These are phyloP conservation scores for Cryptocephalus moraei DNA, from an alignment of 2,888 invertebrate species.

Conservation along the genomic window DNA sequence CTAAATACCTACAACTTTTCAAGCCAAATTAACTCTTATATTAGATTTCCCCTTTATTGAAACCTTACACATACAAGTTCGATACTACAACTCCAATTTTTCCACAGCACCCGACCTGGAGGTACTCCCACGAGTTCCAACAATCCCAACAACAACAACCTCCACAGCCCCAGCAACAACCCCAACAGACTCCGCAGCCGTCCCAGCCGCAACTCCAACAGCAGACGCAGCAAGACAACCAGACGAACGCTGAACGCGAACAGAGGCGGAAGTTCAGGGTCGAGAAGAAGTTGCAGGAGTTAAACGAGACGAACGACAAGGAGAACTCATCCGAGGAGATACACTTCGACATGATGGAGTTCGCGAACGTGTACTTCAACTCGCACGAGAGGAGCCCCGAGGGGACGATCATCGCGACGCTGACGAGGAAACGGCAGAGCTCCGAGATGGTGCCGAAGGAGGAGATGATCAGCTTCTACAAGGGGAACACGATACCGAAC, in stretches of 20 bases:
- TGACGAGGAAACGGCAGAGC: constrained; percentile 70
- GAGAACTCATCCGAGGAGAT: constrained; percentile 43
- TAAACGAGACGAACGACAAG: constrained; percentile 57
- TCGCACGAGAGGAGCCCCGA: constrained; percentile 77
- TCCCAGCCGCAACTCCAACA: constrained; percentile 8
- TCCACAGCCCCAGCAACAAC: constrained; percentile 6
- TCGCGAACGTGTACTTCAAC: constrained; percentile 90
- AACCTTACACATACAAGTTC: too few species aligned
- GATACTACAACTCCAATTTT: too few species aligned
- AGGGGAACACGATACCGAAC: constrained; percentile 79
- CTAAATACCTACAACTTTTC: too few species aligned
- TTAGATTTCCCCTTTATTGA: too few species aligned
- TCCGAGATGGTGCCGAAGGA: constrained; percentile 76
- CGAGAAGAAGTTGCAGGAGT: constrained; percentile 74
- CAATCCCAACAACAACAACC: constrained; percentile 9
- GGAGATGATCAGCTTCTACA: constrained; percentile 87
- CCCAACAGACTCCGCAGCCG: constrained; percentile 9
- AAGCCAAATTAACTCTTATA: too few species aligned
- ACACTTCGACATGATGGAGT: constrained; percentile 78
- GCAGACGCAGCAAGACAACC: constrained; percentile 19
- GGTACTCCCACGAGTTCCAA: constrained; percentile 20
- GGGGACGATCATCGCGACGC: constrained; percentile 78
- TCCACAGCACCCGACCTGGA: constrained; percentile 32
- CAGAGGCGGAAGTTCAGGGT: constrained; percentile 76
- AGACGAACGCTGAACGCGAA: constrained; percentile 53